These are phyloP conservation scores for Eretmocerus hayati DNA, from an alignment of 2,888 invertebrate genomes.

Conservation along the genomic window DNA sequence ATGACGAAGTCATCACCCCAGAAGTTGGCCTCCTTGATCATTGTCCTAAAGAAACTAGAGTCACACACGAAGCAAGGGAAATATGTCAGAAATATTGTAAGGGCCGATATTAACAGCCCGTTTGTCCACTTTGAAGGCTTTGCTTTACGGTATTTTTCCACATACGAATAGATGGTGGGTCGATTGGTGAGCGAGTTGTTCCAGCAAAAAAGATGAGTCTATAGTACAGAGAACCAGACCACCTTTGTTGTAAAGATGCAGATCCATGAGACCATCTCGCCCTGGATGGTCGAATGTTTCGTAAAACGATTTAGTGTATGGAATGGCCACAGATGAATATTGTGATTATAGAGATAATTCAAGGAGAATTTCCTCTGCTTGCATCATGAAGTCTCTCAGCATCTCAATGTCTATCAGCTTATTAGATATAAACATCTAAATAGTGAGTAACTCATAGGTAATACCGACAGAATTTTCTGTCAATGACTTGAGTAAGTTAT, in stretches of 20 bases:
- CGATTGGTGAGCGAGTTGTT: not conserved
- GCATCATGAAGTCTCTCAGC: no score
- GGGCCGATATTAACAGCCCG: conserved; percentile 41
- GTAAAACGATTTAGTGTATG: conserved; percentile 7
- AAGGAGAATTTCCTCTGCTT: no score
- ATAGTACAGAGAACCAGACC: conserved; percentile 4
- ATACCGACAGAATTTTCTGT: no score
- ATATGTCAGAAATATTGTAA: conserved; percentile 35
- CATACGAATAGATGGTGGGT: conserved; percentile 16
- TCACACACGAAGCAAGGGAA: conserved; percentile 36
- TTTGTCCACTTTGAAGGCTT: conserved; percentile 44
- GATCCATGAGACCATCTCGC: conserved; percentile 4
- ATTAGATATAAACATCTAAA: no score
- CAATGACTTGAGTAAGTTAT: no score
- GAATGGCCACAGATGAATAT: no score
- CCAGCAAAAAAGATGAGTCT: conserved; percentile 4
- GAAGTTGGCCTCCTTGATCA: conserved; percentile 82
- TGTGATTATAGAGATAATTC: no score
- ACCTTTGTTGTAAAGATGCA: conserved; percentile 4
- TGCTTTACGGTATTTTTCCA: conserved; percentile 26
- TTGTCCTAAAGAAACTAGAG: conserved; percentile 56
- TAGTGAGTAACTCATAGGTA: no score
- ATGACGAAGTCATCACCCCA: conserved; percentile 76
- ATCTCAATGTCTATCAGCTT: no score
- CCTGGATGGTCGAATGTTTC: conserved; percentile 3